Conservation (phyloP, 2,797 vertebrate genomes). For the Argentina silus region DNA sequence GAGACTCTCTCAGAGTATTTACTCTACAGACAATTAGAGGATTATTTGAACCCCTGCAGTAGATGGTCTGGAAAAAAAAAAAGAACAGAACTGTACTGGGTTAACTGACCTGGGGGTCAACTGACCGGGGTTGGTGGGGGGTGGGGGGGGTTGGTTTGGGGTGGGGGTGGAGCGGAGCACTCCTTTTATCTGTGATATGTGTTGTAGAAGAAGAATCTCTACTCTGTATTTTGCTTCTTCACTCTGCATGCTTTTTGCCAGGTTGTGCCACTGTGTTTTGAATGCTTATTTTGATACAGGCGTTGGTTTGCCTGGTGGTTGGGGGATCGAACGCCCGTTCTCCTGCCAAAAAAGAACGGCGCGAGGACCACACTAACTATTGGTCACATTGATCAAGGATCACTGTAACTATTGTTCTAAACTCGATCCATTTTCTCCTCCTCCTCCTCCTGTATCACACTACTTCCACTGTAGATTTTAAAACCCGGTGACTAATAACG, state of each 20-base stretch:
- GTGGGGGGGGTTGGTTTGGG: neutral
- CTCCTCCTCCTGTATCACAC: constrained; percentile 15
- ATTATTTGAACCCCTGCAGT: constrained; percentile 37
- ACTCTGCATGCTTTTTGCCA: constrained; percentile 33
- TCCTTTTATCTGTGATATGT: neutral
- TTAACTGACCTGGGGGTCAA: neutral
- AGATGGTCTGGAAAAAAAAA: neutral
- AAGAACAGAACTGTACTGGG: neutral
- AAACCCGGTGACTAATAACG: neutral
- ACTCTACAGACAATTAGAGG: constrained; percentile 17
- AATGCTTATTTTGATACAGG: constrained; percentile 79
- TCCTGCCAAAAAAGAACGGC: constrained; percentile 66
- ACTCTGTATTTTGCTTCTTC: constrained; percentile 1
- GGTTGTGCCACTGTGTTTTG: constrained; percentile 57
- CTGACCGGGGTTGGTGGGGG: neutral
- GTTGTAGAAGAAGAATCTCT: neutral
- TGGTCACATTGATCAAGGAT: constrained; percentile 63
- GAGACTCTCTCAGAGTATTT: neutral
- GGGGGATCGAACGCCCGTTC: constrained; percentile 68
- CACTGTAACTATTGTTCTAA: constrained; percentile 65
- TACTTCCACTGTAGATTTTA: constrained; percentile 26
- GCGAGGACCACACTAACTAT: constrained; percentile 54
- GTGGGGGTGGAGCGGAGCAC: neutral
- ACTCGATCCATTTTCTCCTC: constrained; percentile 25
- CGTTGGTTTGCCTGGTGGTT: constrained; percentile 76